These are phyloP conservation scores for Paratilapia polleni DNA, from an alignment of 2,113 vertebrate genomes.

Conservation along the genomic window DNA sequence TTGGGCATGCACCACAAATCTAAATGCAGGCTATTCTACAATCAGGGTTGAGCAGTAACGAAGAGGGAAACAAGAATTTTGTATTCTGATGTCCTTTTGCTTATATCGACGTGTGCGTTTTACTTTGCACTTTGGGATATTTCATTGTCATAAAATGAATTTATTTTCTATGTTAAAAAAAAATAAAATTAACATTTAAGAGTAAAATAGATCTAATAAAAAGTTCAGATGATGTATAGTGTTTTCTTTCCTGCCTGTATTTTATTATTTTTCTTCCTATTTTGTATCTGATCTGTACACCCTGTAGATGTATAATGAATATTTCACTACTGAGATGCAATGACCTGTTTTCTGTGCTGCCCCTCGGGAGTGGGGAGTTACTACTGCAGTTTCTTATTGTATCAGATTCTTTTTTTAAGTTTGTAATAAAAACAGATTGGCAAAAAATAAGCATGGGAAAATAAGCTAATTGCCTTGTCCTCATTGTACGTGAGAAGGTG, in stretches of 20 bases:
- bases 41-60: slow-evolving; percentile 51
- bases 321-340: slow-evolving; percentile 83
- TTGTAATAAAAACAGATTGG: slow-evolving; percentile 82
- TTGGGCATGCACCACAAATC: not conserved
- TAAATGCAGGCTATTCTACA: slow-evolving; percentile 42
- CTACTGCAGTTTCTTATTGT: slow-evolving; percentile 83
- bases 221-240: slow-evolving; percentile 69
- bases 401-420: slow-evolving; percentile 82
- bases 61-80: slow-evolving; percentile 61
- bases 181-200: slow-evolving; percentile 64
- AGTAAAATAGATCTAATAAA: slow-evolving; percentile 67
- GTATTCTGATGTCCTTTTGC: slow-evolving; percentile 73
- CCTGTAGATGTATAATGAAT: slow-evolving; percentile 76
- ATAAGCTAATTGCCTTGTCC: slow-evolving; percentile 56
- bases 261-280: slow-evolving; percentile 73
- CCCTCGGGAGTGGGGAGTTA: slow-evolving; percentile 69
- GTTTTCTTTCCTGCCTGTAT: slow-evolving; percentile 77
- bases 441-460: slow-evolving; percentile 77
- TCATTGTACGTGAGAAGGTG: slow-evolving; percentile 18
- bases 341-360: slow-evolving; percentile 82
- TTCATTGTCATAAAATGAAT: slow-evolving; percentile 76
- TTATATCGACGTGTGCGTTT: slow-evolving; percentile 67
- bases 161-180: slow-evolving; percentile 78
- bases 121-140: slow-evolving; percentile 79
- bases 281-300: slow-evolving; percentile 79